Evolutionary conservation across 2,888 invertebrate genomes (phyloP), one percentile per base, ranked within the genome.

Genomic region (Aquatica leii): DNA sequence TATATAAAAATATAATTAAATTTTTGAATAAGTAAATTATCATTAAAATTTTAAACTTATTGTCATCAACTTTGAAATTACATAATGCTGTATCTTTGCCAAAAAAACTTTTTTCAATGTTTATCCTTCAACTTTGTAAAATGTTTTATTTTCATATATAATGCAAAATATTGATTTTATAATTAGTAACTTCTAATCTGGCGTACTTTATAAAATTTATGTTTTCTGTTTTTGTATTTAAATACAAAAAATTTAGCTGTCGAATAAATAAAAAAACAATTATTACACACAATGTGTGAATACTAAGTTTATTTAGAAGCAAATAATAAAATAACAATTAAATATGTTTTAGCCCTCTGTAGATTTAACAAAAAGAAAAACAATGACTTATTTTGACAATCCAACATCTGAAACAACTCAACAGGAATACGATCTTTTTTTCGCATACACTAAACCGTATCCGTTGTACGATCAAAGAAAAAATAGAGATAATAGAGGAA

Each of bases 301-400:
- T n/a, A n/a, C n/a, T n/a, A n/a, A n/a, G n/a, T n/a, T n/a, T n/a
- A n/a, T n/a, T n/a, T n/a, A n/a, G n/a, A n/a, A n/a, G n/a, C n/a
- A n/a, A n/a, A n/a, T n/a, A n/a, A n/a, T n/a, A n/a, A n/a, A n/a
- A n/a, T n/a, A n/a, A n/a, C n/a, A n/a, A n/a, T n/a, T n/a, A n/a
- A n/a, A n/a, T n/a, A n/a, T n/a, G 8, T 52, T 62, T 14, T 50
- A 63, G 63, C 63, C 58, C 1, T 34, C 24, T n/a, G 31, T 18
- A 0, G 63, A 63, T 49, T 43, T 63, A 34, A 63, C 63, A 5
- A 31, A 24, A n/a, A 21, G 11, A 34, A 17, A 11, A 12, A 71
- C 73, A 51, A 79, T 82, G 9, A 78, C 77, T 1, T 81, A 76
- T 61, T 82, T 81, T 68, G 77, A 80, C 63, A 81, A 80, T 56